These are phyloP conservation scores for Andrena chrysosceles DNA, from an alignment of 2,888 invertebrate genomes.

Conservation along the genomic window DNA sequence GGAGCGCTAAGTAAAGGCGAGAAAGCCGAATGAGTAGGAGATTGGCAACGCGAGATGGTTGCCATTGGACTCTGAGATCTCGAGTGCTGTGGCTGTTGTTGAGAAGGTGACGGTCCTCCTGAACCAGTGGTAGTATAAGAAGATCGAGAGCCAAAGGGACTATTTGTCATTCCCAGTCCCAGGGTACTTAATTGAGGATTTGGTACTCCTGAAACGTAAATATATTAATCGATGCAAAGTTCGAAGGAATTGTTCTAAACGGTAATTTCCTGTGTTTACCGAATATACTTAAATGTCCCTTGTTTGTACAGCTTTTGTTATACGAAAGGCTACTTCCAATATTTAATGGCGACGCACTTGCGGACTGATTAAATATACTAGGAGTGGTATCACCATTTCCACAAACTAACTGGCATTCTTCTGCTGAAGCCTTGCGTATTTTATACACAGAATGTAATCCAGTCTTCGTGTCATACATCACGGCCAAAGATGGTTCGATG, in stretches of 20 bases:
- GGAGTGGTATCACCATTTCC: constrained; percentile 85
- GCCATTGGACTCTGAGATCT: constrained; percentile 86
- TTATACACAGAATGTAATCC: constrained; percentile 94
- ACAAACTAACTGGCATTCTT: constrained; percentile 89
- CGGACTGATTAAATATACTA: constrained; percentile 77
- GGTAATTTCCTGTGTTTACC: constrained; percentile 66
- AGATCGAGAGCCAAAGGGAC: constrained; percentile 80
- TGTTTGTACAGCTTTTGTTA: constrained; percentile 76
- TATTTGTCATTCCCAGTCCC: constrained; percentile 69
- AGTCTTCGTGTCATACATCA: constrained; percentile 92
- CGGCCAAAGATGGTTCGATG: constrained; percentile 91
- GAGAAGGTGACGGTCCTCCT: constrained; percentile 77
- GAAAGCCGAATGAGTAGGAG: constrained; percentile 81
- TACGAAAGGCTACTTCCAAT: constrained; percentile 73
- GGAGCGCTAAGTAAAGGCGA: constrained; percentile 77
- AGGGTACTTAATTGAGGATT: constrained; percentile 75
- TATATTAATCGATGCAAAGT: not conserved
- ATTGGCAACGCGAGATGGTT: constrained; percentile 85
- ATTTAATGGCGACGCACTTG: constrained; percentile 75
- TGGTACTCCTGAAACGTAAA: constrained; percentile 68
- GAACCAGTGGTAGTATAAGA: constrained; percentile 80
- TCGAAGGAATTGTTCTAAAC: not conserved
- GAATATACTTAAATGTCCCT: constrained; percentile 78
- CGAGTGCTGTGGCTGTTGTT: constrained; percentile 82
- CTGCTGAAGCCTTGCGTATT: constrained; percentile 90